Conservation (phyloP, 2,888 invertebrate genomes). For the Meandrusa payeni region DNA sequence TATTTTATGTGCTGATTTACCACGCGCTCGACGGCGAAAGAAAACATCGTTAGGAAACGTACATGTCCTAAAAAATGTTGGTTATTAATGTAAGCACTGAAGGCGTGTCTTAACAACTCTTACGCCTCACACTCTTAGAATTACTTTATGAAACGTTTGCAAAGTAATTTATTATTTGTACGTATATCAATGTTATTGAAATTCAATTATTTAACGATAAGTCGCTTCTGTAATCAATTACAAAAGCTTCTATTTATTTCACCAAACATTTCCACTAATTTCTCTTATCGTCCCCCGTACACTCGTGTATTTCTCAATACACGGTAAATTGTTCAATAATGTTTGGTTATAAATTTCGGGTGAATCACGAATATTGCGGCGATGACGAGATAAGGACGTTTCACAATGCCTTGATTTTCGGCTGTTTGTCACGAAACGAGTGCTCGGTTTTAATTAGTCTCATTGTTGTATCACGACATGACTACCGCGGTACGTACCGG, state of each 20-base stretch:
- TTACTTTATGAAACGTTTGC: too few relatives aligned
- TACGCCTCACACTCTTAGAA: too few relatives aligned
- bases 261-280: slow-evolving; percentile 1
- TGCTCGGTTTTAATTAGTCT: slow-evolving; percentile 58
- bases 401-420: slow-evolving; percentile 45
- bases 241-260: slow-evolving; percentile 9
- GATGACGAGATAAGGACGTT: slow-evolving; percentile 35
- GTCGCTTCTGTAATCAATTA: too few relatives aligned
- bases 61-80: too few relatives aligned
- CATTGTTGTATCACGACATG: slow-evolving; percentile 62
- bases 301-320: slow-evolving; percentile 8
- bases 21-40: too few relatives aligned
- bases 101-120: too few relatives aligned
- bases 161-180: too few relatives aligned
- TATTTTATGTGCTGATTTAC: too few relatives aligned
- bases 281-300: slow-evolving; percentile 17
- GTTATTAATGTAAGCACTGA: too few relatives aligned
- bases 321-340: slow-evolving; percentile 12
- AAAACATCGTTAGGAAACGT: too few relatives aligned
- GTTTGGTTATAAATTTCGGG: slow-evolving; percentile 33
- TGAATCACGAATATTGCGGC: slow-evolving; percentile 18
- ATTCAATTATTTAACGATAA: too few relatives aligned
- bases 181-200: too few relatives aligned
- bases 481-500: slow-evolving; percentile 38
- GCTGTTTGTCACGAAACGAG: slow-evolving; percentile 46